phyloP scores from a whole-genome alignment of 1,140 invertebrate species.

The Tyrophagus putrescentiae region DNA sequence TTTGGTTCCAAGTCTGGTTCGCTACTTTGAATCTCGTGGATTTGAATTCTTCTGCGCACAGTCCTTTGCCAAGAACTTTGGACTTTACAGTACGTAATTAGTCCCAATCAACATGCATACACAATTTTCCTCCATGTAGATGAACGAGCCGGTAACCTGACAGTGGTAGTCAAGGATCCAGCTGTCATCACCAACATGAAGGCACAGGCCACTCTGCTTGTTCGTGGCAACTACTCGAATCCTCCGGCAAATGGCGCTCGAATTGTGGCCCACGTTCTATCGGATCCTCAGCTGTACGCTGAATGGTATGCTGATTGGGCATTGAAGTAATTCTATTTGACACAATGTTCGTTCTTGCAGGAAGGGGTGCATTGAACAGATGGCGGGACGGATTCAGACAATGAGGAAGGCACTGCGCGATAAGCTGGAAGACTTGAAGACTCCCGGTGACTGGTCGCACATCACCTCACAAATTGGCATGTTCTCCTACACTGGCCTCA shows the following conservation, averaged over 20 bases:
- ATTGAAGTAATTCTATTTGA: conserved; percentile 4
- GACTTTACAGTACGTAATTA: conserved; percentile 52
- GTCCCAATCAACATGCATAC: neutral
- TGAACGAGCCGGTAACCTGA: conserved; percentile 80
- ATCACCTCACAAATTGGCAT: conserved; percentile 89
- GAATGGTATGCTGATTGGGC: conserved; percentile 46
- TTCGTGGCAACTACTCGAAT: conserved; percentile 44
- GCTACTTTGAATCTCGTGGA: conserved; percentile 62
- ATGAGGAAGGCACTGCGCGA: conserved; percentile 68
- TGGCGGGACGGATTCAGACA: conserved; percentile 73
- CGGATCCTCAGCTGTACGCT: conserved; percentile 52
- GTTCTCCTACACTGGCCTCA: conserved; percentile 91
- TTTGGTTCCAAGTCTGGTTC: too few species aligned
- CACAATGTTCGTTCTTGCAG: conserved; percentile 27
- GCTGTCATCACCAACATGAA: conserved; percentile 46
- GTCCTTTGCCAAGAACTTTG: conserved; percentile 96
- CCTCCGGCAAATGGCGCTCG: conserved; percentile 53
- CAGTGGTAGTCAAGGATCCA: conserved; percentile 53
- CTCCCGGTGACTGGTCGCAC: conserved; percentile 85
- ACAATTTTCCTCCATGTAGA: conserved; percentile 30
- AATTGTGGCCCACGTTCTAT: conserved; percentile 70
- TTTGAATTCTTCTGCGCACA: conserved; percentile 83
- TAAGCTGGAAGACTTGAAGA: conserved; percentile 55
- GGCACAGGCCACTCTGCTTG: conserved; percentile 74
- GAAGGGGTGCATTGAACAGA: conserved; percentile 57